Conservation (phyloP, 2,113 vertebrate genomes). For the Murina feae region DNA sequence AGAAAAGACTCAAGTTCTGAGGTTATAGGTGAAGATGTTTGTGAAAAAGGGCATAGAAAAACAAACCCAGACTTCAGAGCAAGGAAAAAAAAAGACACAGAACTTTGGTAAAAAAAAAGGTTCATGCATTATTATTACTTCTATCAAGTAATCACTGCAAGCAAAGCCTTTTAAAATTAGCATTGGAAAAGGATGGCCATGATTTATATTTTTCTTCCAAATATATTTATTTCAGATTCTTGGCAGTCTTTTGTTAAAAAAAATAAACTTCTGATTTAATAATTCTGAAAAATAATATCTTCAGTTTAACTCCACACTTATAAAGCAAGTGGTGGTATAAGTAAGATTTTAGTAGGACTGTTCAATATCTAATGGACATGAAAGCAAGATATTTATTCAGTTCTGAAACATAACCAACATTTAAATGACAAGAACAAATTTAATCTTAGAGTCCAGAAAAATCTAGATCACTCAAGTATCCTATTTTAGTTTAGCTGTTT, state of each 20-base stretch:
- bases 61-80: background rate
- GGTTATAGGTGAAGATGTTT: background rate
- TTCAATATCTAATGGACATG: background rate
- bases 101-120: background rate
- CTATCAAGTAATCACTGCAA: background rate
- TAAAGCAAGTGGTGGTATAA: background rate
- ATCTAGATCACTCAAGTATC: background rate
- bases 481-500: background rate
- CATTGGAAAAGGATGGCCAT: background rate
- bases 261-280: background rate
- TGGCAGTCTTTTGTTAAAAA: background rate
- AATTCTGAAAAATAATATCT: background rate
- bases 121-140: background rate
- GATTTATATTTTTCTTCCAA: background rate
- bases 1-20: constrained; percentile 4
- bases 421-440: background rate
- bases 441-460: background rate
- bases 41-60: background rate
- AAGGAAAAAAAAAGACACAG: background rate
- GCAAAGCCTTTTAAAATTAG: background rate
- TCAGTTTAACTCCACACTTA: background rate
- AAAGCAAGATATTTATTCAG: background rate
- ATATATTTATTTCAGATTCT: background rate
- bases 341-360: background rate
- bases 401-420: background rate